phyloP scores from a whole-genome alignment of 2,113 vertebrate species.

The Cynocephalus volans region DNA sequence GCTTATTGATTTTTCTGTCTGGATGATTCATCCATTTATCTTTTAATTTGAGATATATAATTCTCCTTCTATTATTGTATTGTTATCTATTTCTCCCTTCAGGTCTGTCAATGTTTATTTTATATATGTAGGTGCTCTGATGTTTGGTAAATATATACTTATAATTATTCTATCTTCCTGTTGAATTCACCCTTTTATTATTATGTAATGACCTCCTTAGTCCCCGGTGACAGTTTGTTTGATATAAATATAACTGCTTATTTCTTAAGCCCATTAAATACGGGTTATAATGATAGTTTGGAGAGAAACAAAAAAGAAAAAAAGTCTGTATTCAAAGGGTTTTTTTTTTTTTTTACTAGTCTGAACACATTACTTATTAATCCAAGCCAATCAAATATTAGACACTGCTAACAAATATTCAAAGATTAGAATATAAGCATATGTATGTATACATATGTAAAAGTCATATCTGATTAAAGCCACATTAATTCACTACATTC shows the following conservation, averaged over 20 bases:
- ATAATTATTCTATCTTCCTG: neutral
- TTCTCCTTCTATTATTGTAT: neutral
- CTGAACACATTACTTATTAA: conserved; percentile 3
- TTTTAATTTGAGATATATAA: neutral
- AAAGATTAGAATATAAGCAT: neutral
- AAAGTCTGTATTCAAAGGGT: neutral
- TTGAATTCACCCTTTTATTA: neutral
- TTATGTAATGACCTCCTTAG: no score
- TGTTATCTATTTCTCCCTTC: neutral
- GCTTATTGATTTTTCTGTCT: neutral
- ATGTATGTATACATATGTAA: neutral
- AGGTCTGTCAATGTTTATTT: no score
- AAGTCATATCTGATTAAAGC: neutral
- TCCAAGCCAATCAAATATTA: conserved; percentile 41
- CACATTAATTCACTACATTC: neutral
- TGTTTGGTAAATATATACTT: neutral
- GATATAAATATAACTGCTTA: neutral
- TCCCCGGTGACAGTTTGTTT: no score
- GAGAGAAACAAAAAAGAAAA: neutral
- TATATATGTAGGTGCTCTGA: no score
- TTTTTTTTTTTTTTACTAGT: neutral
- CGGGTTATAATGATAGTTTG: neutral
- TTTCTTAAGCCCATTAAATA: neutral
- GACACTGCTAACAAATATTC: neutral
- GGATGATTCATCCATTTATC: neutral